A percentile compares a stretch with the other conserved stretches of the same genome.
Conservation (phyloP, 53 echinoderm and acorn worm genomes). For the Crossaster papposus region DNA sequence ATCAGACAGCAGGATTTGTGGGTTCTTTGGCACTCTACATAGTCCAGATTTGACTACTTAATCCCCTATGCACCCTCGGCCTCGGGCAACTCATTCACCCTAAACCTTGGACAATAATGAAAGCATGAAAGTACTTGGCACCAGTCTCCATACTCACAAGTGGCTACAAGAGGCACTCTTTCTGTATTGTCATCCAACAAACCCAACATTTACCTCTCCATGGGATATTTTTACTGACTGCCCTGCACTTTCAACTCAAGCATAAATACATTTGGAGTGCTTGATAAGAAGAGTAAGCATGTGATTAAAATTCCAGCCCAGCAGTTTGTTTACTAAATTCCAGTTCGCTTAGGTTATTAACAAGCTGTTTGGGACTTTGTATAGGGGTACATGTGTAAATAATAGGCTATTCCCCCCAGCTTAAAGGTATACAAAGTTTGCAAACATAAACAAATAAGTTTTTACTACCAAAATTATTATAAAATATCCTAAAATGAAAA, state of each 20-base stretch:
- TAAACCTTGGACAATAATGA: not conserved
- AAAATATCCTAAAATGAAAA: too few relatives aligned
- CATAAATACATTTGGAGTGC: not conserved
- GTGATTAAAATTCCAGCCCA: not conserved
- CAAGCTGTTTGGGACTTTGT: too few relatives aligned
- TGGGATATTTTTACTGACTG: not conserved
- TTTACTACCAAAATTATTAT: too few relatives aligned
- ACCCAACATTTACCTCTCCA: not conserved
- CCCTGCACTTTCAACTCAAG: not conserved
- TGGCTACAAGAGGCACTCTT: conserved; percentile 28
- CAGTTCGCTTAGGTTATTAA: not conserved
- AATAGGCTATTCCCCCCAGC: too few relatives aligned
- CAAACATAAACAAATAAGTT: too few relatives aligned
- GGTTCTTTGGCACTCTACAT: not conserved
- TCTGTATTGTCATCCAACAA: conserved; percentile 27
- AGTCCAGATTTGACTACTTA: not conserved
- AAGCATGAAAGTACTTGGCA: not conserved
- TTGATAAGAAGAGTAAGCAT: not conserved
- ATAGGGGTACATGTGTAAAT: too few relatives aligned
- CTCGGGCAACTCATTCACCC: not conserved
- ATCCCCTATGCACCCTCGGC: not conserved
- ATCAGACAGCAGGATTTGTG: too few relatives aligned
- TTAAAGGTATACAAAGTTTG: too few relatives aligned
- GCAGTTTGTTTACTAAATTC: not conserved
- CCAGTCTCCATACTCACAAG: not conserved